Conservation (phyloP, 2,113 vertebrate genomes). For the Peucedramus taeniatus region DNA sequence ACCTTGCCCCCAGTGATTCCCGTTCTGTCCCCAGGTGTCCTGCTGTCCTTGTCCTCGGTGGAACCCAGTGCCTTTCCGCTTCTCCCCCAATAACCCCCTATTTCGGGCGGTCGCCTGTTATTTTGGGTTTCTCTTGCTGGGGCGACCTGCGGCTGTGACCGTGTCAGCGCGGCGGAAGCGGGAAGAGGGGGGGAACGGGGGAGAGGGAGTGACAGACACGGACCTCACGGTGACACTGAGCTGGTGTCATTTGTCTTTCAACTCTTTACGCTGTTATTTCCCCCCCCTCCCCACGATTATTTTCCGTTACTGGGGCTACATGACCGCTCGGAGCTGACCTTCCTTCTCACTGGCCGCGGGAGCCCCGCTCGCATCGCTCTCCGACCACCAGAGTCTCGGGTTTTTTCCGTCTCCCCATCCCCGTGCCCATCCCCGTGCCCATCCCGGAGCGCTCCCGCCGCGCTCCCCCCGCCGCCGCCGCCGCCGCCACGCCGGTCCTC, state of each 20-base stretch:
- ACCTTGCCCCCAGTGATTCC: background rate
- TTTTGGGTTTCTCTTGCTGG: background rate
- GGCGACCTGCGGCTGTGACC: background rate
- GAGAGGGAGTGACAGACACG: background rate
- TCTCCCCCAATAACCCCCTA: accelerated
- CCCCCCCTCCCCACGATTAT: too few species aligned
- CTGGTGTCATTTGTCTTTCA: background rate
- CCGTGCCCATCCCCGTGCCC: background rate
- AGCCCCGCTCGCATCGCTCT: background rate
- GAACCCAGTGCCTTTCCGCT: background rate
- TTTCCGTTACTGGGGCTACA: background rate
- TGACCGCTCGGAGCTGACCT: background rate
- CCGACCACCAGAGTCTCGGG: background rate
- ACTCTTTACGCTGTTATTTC: too few species aligned
- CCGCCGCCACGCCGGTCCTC: background rate
- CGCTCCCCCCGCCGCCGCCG: too few species aligned
- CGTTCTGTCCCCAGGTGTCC: background rate
- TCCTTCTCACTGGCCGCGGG: background rate
- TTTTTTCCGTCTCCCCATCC: background rate
- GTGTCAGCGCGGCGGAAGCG: background rate
- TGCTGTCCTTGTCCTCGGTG: background rate
- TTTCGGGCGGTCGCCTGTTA: background rate
- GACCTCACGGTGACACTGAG: background rate
- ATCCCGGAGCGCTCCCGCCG: background rate
- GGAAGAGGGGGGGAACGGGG: too few species aligned